Conservation (phyloP, 2,888 invertebrate genomes). For the Drosophila paucipuncta region DNA sequence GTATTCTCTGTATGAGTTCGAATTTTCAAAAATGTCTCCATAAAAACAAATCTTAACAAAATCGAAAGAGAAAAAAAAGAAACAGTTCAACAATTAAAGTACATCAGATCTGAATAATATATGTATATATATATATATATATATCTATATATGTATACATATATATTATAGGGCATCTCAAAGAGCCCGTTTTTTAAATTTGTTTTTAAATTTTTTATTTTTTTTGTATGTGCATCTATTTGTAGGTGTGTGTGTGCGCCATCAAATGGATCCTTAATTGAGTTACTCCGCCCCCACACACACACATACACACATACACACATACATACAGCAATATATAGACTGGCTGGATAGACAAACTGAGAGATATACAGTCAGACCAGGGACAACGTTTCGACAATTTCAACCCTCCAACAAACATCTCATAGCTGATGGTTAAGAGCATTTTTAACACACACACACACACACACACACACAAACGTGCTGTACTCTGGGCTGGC, state of each 20-base stretch:
- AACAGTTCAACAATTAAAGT: background rate
- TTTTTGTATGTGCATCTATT: constrained; percentile 33
- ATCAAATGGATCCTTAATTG: constrained; percentile 86
- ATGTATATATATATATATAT: background rate
- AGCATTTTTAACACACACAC: constrained; percentile 67
- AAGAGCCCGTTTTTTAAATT: constrained; percentile 24
- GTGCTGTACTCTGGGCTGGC: constrained; percentile 51
- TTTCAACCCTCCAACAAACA: constrained; percentile 69
- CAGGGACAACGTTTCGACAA: constrained; percentile 51
- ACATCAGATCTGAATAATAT: no score
- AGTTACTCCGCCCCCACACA: constrained; percentile 85
- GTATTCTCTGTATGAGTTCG: background rate
- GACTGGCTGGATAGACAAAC: constrained; percentile 48
- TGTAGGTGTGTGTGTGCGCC: constrained; percentile 65
- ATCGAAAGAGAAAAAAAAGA: background rate
- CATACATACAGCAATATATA: constrained; percentile 1
- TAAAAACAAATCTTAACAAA: background rate
- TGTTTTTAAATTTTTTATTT: constrained; percentile 23
- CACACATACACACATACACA: constrained; percentile 37
- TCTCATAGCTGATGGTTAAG: constrained; percentile 71
- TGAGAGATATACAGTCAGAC: constrained; percentile 49
- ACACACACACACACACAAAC: constrained; percentile 25
- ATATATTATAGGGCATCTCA: constrained; percentile 20
- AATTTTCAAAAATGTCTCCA: background rate
- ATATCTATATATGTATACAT: background rate